A percentile compares a stretch with the other conserved stretches of the same genome.
Evolutionary conservation across 2,888 invertebrate species (phyloP).

Genomic region (Rhodophaea formosa): DNA sequence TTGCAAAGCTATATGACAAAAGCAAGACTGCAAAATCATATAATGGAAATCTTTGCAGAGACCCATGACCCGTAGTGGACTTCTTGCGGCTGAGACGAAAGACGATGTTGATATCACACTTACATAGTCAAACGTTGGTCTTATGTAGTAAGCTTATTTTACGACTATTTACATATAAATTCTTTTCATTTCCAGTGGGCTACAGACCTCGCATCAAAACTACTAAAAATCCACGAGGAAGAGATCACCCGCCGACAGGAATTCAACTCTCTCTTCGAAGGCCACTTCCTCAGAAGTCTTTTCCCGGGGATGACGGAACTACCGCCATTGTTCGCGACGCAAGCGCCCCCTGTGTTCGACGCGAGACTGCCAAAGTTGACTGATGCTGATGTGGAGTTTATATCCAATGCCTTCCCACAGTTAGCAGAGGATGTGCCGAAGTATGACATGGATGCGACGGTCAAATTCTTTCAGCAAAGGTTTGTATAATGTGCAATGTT

Average conservation of each 20-base stretch:
- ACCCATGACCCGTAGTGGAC: too few relatives aligned
- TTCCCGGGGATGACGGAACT: conserved; percentile 96
- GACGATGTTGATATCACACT: too few relatives aligned
- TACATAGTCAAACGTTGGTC: too few relatives aligned
- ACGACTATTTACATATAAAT: background rate
- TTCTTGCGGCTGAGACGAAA: too few relatives aligned
- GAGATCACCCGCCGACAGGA: conserved; percentile 90
- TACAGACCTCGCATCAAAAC: conserved; percentile 88
- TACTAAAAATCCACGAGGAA: conserved; percentile 90
- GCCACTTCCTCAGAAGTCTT: conserved; percentile 90
- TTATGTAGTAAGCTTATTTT: background rate
- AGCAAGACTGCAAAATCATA: too few relatives aligned
- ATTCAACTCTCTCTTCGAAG: conserved; percentile 89
- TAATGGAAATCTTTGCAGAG: too few relatives aligned
- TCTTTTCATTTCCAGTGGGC: conserved; percentile 85
- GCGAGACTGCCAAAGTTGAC: conserved; percentile 84
- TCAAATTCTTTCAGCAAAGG: conserved; percentile 86
- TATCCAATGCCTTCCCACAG: conserved; percentile 85
- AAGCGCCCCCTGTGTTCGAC: conserved; percentile 89
- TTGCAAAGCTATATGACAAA: too few relatives aligned
- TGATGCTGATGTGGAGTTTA: conserved; percentile 82
- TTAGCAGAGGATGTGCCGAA: conserved; percentile 83
- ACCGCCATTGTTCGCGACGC: conserved; percentile 91
- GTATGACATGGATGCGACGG: conserved; percentile 85
- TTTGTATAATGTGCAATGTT: conserved; percentile 36